A percentile compares a stretch with the other conserved stretches of the same genome.
Evolutionary conservation across 2,113 vertebrate species (phyloP).

Genomic region (Oncorhynchus masou): DNA sequence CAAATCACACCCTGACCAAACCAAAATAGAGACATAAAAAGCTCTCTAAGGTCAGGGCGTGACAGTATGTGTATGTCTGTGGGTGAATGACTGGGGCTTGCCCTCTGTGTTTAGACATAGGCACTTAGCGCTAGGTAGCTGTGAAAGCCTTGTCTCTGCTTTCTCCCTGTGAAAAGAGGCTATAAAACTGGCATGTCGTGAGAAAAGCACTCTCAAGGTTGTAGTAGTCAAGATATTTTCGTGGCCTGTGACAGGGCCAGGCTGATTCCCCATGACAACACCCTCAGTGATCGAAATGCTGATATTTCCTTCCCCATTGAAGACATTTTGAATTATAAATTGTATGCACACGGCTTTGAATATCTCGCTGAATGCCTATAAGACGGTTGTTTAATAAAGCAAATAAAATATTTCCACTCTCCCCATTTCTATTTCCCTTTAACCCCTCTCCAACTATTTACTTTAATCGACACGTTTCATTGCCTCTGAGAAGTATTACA

Average conservation of each 20-base stretch:
- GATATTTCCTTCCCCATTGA: background rate
- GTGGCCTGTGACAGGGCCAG: background rate
- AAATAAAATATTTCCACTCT: background rate
- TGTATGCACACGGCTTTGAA: background rate
- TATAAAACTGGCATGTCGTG: conserved; percentile 25
- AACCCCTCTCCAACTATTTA: background rate
- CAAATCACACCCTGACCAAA: no score
- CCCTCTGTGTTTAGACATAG: conserved; percentile 47
- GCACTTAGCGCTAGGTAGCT: conserved; percentile 43
- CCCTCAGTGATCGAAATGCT: conserved; percentile 1
- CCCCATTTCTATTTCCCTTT: background rate
- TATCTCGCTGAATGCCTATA: background rate
- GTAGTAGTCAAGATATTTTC: conserved; percentile 11
- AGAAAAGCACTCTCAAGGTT: conserved; percentile 35
- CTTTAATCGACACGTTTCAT: background rate
- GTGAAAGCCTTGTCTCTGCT: conserved; percentile 39
- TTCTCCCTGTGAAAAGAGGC: conserved; percentile 25
- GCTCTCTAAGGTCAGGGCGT: no score
- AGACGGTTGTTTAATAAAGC: background rate
- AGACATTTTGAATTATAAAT: background rate
- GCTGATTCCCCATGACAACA: conserved; percentile 29
- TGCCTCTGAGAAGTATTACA: background rate
- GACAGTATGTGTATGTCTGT: background rate
- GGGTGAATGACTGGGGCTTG: conserved; percentile 38
- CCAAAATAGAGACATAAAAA: no score